Conservation (phyloP, 2,888 invertebrate species). For the Lithophane socia region DNA sequence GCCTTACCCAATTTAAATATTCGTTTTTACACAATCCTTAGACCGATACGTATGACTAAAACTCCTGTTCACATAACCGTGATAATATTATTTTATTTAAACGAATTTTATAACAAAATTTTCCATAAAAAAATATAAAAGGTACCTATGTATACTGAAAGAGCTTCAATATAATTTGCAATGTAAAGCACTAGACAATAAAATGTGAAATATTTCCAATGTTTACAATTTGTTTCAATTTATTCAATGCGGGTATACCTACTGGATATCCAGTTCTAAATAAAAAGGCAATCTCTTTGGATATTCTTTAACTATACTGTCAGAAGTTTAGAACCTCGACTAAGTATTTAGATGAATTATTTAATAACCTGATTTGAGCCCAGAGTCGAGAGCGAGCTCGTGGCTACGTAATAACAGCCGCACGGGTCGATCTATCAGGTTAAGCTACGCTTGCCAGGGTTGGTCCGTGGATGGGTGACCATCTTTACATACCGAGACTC, state of each 20-base stretch:
- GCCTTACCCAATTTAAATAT: background rate
- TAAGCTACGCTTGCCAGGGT: too few species aligned
- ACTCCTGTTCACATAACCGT: background rate
- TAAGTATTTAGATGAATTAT: background rate
- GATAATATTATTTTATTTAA: too few species aligned
- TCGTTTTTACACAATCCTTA: background rate
- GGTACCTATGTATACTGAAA: background rate
- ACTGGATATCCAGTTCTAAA: background rate
- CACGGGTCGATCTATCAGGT: too few species aligned
- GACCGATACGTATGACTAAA: conserved; percentile 13
- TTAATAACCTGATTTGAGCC: background rate
- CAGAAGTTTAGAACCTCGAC: background rate
- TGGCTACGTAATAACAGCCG: too few species aligned
- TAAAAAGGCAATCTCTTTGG: conserved; percentile 1
- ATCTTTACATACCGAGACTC: too few species aligned
- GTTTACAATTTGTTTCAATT: conserved; percentile 23
- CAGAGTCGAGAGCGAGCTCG: too few species aligned
- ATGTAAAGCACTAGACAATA: conserved; percentile 22
- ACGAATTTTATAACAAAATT: background rate
- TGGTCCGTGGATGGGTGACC: too few species aligned
- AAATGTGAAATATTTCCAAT: conserved; percentile 24
- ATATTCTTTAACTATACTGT: background rate
- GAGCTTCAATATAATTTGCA: conserved; percentile 19
- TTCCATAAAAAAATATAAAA: conserved; percentile 27
- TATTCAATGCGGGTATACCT: conserved; percentile 8